Evolutionary conservation across 2,113 vertebrate genomes (phyloP).

Genomic region (Semnornis frantzii): DNA sequence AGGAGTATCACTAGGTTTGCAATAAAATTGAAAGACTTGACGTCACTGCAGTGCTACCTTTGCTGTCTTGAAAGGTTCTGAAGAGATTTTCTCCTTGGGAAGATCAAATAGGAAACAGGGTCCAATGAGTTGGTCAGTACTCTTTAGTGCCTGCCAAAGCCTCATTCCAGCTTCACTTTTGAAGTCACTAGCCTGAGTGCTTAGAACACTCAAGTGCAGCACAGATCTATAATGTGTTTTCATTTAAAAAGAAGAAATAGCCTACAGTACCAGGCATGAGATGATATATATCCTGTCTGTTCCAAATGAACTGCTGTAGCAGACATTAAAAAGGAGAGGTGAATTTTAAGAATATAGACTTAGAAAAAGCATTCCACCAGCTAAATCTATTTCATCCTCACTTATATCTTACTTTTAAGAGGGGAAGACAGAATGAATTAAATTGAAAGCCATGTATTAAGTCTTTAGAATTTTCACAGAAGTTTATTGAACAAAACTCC

Average conservation of each 20-base stretch:
- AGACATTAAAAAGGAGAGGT: slow-evolving; percentile 51
- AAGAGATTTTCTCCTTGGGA: slow-evolving; percentile 13
- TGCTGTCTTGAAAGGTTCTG: slow-evolving; percentile 3
- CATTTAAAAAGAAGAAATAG: slow-evolving; percentile 62
- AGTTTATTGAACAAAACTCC: slow-evolving; percentile 58
- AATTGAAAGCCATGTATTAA: slow-evolving; percentile 59
- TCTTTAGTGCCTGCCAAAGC: slow-evolving; percentile 29
- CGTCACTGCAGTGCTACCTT: slow-evolving; percentile 2
- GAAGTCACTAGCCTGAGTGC: slow-evolving; percentile 40
- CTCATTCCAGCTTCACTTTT: slow-evolving; percentile 32
- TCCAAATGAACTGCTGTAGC: slow-evolving; percentile 24
- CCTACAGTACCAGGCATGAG: not conserved
- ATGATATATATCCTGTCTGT: slow-evolving; percentile 56
- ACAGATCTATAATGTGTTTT: slow-evolving; percentile 65
- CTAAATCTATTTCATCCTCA: slow-evolving; percentile 51
- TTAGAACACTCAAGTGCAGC: slow-evolving; percentile 29
- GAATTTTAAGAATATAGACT: slow-evolving; percentile 39
- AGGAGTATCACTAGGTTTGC: not conserved
- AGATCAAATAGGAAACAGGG: slow-evolving; percentile 34
- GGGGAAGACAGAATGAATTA: slow-evolving; percentile 42
- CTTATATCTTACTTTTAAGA: slow-evolving; percentile 61
- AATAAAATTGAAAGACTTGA: slow-evolving; percentile 30
- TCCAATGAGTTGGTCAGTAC: not conserved
- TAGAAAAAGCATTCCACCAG: slow-evolving; percentile 35
- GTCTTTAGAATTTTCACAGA: slow-evolving; percentile 63